phyloP scores from a whole-genome alignment of 2,113 vertebrate genomes.

The Phocoena sinus region DNA sequence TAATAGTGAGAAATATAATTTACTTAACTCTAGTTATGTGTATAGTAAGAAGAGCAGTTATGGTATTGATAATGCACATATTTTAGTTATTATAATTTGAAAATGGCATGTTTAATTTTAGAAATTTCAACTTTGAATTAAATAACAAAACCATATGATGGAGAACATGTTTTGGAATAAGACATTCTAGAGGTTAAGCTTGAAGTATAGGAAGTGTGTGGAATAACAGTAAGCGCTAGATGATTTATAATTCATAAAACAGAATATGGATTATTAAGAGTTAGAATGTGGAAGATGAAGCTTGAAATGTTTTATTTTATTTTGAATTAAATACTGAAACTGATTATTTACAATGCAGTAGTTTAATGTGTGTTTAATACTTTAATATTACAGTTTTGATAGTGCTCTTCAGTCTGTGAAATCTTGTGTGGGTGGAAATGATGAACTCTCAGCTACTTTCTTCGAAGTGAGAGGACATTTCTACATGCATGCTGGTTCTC shows the following conservation, averaged over 20 bases:
- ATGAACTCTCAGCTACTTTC: constrained; percentile 88
- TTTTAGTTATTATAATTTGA: constrained; percentile 12
- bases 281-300: background rate
- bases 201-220: background rate
- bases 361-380: constrained; percentile 4
- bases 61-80: background rate
- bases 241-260: constrained; percentile 6
- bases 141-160: background rate
- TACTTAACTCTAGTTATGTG: background rate
- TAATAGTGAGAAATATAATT: background rate
- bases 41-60: background rate
- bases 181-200: background rate
- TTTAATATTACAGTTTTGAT: constrained; percentile 88
- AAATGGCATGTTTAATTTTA: constrained; percentile 3
- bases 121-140: background rate
- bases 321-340: background rate
- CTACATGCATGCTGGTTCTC: constrained; percentile 90
- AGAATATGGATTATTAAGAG: background rate
- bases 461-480: constrained; percentile 93
- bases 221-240: background rate
- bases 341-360: background rate
- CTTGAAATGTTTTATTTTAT: background rate
- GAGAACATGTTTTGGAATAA: background rate
- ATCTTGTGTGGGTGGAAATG: constrained; percentile 75
- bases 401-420: constrained; percentile 86